These are phyloP conservation scores for Globicephala melas DNA, from an alignment of 2,113 vertebrate species.

Conservation along the genomic window DNA sequence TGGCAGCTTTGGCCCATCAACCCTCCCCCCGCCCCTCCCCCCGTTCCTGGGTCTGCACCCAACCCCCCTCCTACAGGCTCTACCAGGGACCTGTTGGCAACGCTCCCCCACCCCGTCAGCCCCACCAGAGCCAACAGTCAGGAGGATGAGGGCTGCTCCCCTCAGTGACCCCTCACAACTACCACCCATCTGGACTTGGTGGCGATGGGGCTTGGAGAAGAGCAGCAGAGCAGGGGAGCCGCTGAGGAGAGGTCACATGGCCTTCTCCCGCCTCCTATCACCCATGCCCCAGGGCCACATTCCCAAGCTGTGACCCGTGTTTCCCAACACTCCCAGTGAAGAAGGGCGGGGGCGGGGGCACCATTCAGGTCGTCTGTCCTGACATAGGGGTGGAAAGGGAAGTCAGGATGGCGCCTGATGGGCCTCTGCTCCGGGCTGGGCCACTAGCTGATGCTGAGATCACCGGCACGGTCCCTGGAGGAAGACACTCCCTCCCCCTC, in stretches of 20 bases:
- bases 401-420: not conserved
- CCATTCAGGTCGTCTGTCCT: not conserved
- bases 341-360: not conserved
- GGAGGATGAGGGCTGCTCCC: not conserved
- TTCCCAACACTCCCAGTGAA: constrained; percentile 33
- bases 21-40: not conserved
- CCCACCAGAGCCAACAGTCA: not conserved
- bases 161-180: not conserved
- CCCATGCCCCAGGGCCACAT: constrained; percentile 13
- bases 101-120: not conserved
- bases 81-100: not conserved
- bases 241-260: not conserved
- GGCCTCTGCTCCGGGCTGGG: not conserved
- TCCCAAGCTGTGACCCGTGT: constrained; percentile 70
- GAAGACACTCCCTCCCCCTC: not conserved
- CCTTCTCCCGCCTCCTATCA: not conserved
- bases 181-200: not conserved
- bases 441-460: not conserved
- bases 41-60: not conserved
- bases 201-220: not conserved
- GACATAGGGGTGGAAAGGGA: not conserved
- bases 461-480: not conserved
- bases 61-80: not conserved
- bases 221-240: not conserved
- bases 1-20: not conserved